Evolutionary conservation across 2,888 invertebrate genomes (phyloP).

Genomic region (Busseola fusca): DNA sequence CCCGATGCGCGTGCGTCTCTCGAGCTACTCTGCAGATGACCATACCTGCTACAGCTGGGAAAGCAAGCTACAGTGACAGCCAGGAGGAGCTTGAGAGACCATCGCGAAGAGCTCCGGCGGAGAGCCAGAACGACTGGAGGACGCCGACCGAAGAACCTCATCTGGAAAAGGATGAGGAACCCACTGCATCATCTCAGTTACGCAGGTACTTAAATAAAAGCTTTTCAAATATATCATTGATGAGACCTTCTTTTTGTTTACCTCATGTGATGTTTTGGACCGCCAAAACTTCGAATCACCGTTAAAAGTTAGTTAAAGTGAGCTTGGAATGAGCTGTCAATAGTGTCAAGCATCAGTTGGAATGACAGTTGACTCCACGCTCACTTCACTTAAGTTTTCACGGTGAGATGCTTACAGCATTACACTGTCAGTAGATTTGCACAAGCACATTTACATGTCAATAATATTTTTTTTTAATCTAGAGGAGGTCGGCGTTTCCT

Average conservation of each 20-base stretch:
- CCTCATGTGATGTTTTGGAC: not conserved
- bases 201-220: constrained; percentile 70
- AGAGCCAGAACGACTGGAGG: constrained; percentile 73
- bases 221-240: not conserved
- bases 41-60: constrained; percentile 58
- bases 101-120: constrained; percentile 50
- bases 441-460: too few species aligned
- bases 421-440: too few species aligned
- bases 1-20: constrained; percentile 81
- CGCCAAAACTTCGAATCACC: too few species aligned
- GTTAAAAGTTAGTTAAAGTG: too few species aligned
- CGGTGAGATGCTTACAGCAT: too few species aligned
- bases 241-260: not conserved
- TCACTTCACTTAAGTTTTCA: too few species aligned
- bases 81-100: constrained; percentile 60
- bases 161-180: constrained; percentile 72
- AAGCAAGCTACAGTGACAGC: constrained; percentile 61
- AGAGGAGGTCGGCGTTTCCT: too few species aligned
- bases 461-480: too few species aligned
- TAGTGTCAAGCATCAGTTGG: too few species aligned
- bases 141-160: constrained; percentile 74
- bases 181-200: constrained; percentile 78
- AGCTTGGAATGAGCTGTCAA: too few species aligned
- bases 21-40: constrained; percentile 73
- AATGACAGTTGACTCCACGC: too few species aligned